These are phyloP conservation scores for Pristionchus japonicus DNA, from an alignment of 2,888 invertebrate genomes.

Conservation along the genomic window DNA sequence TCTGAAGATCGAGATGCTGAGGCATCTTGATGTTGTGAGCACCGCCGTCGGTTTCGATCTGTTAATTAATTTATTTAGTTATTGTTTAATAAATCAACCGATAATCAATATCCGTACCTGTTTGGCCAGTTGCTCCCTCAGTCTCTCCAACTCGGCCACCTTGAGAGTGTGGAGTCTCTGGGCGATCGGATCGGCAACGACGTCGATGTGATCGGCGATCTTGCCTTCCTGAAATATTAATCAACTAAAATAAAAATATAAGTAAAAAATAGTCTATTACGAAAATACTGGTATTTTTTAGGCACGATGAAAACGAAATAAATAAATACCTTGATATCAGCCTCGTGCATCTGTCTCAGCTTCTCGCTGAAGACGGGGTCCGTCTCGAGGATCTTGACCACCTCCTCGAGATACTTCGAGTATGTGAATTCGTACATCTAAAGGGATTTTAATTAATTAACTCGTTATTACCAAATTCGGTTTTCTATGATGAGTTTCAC, in stretches of 20 bases:
- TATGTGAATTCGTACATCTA: constrained; percentile 72
- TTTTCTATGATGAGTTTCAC: too few relatives aligned
- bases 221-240: constrained; percentile 63
- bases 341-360: constrained; percentile 68
- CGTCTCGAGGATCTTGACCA: constrained; percentile 71
- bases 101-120: constrained; percentile 60
- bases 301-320: not conserved
- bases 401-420: constrained; percentile 71
- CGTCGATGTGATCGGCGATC: constrained; percentile 73
- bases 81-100: too few relatives aligned
- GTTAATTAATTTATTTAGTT: not conserved
- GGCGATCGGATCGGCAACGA: constrained; percentile 63
- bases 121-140: constrained; percentile 67
- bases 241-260: not conserved
- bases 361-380: constrained; percentile 71
- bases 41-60: constrained; percentile 63
- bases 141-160: constrained; percentile 68
- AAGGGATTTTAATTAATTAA: constrained; percentile 36
- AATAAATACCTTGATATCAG: constrained; percentile 69
- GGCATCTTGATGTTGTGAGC: constrained; percentile 72
- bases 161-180: constrained; percentile 70
- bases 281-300: not conserved
- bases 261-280: not conserved
- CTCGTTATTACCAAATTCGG: too few relatives aligned
- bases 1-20: constrained; percentile 86